Evolutionary conservation across 2,113 vertebrate genomes (phyloP).

Genomic region (Vidua chalybeata): DNA sequence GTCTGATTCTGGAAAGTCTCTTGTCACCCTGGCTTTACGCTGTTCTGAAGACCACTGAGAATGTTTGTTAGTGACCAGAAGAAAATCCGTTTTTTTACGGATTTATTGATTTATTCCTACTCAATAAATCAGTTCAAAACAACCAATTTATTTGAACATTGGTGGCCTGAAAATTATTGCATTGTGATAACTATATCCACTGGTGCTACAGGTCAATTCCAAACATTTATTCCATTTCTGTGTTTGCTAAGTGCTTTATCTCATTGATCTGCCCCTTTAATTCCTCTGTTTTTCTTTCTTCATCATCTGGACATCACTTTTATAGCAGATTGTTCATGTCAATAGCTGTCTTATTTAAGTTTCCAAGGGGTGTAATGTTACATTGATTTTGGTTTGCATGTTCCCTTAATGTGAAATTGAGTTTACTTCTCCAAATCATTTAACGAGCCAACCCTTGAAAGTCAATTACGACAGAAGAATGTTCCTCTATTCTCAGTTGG

Average conservation of each 20-base stretch:
- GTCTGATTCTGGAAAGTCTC: neutral
- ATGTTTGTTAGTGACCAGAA: neutral
- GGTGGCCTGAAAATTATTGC: neutral
- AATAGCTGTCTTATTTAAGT: neutral
- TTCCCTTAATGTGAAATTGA: neutral
- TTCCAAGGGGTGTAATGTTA: neutral
- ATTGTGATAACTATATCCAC: neutral
- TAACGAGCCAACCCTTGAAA: neutral
- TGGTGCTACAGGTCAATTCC: neutral
- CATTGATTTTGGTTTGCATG: neutral
- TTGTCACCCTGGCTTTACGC: neutral
- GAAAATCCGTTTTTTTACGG: neutral
- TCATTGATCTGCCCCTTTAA: neutral
- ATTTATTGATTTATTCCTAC: too few relatives aligned
- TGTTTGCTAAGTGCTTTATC: neutral
- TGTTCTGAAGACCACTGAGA: neutral
- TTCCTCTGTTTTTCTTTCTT: neutral
- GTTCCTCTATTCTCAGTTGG: neutral
- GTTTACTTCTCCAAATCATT: constrained; percentile 9
- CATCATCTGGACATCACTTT: neutral
- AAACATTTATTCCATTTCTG: neutral
- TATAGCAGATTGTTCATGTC: neutral
- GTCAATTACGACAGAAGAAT: neutral
- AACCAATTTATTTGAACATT: neutral
- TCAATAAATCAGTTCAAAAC: neutral